These are phyloP conservation scores for Mimas tiliae DNA, from an alignment of 2,888 invertebrate species.

Conservation along the genomic window DNA sequence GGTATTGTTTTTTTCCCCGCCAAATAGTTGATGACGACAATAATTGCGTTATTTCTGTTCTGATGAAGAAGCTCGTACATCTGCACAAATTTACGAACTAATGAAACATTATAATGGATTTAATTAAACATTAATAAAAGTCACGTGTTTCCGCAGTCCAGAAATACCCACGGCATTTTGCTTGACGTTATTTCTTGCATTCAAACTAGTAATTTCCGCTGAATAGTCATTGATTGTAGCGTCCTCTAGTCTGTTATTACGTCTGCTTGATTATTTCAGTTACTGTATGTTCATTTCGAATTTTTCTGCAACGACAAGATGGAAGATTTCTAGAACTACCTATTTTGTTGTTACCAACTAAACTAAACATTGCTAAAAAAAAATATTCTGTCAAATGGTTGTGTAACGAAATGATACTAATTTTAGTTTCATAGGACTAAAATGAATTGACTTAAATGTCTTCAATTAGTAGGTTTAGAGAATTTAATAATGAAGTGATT, in stretches of 20 bases:
- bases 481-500: too few species aligned
- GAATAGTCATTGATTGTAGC: slow-evolving; percentile 18
- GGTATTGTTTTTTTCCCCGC: too few species aligned
- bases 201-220: slow-evolving; percentile 7
- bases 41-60: too few species aligned
- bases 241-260: not conserved
- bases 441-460: too few species aligned
- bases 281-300: not conserved
- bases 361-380: too few species aligned
- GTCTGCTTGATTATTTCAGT: slow-evolving; percentile 8
- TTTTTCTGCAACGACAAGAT: not conserved
- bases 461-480: too few species aligned
- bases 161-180: not conserved
- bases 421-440: too few species aligned
- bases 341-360: not conserved
- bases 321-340: not conserved
- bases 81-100: too few species aligned
- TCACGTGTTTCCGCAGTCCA: not conserved
- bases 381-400: too few species aligned
- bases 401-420: too few species aligned
- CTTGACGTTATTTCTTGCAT: not conserved
- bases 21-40: too few species aligned
- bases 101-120: not conserved
- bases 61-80: too few species aligned
- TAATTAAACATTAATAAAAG: not conserved